Conservation (phyloP, 2,113 vertebrate genomes). For the Catharus minimus region DNA sequence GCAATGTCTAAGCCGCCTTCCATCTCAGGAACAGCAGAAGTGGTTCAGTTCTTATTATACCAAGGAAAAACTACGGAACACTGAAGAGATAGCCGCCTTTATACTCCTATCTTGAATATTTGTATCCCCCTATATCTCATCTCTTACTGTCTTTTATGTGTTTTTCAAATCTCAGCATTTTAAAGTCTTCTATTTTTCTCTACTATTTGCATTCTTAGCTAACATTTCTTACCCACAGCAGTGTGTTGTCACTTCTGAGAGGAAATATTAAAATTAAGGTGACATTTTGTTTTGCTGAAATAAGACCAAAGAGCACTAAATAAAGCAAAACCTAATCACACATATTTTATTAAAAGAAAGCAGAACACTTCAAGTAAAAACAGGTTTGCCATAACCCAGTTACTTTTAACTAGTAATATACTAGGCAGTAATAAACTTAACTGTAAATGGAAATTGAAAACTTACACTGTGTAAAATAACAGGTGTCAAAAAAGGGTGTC, state of each 20-base stretch:
- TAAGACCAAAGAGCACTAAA: background rate
- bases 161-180: background rate
- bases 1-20: background rate
- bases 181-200: background rate
- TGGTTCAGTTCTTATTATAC: background rate
- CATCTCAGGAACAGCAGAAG: background rate
- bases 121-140: background rate
- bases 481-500: background rate
- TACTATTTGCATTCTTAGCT: background rate
- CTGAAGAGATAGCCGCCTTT: background rate
- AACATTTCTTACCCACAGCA: background rate
- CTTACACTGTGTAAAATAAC: background rate
- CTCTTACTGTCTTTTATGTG: accelerated
- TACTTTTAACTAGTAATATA: background rate
- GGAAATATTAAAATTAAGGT: background rate
- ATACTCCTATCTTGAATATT: background rate
- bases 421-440: background rate
- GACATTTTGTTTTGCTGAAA: background rate
- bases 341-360: background rate
- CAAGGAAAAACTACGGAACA: background rate
- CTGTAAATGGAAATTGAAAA: background rate
- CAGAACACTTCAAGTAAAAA: background rate
- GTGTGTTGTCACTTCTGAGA: background rate
- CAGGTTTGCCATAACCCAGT: background rate
- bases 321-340: background rate